Evolutionary conservation across 2,797 vertebrate genomes (phyloP), one percentile per base, ranked within the genome.

Genomic region (Cuculus canorus): DNA sequence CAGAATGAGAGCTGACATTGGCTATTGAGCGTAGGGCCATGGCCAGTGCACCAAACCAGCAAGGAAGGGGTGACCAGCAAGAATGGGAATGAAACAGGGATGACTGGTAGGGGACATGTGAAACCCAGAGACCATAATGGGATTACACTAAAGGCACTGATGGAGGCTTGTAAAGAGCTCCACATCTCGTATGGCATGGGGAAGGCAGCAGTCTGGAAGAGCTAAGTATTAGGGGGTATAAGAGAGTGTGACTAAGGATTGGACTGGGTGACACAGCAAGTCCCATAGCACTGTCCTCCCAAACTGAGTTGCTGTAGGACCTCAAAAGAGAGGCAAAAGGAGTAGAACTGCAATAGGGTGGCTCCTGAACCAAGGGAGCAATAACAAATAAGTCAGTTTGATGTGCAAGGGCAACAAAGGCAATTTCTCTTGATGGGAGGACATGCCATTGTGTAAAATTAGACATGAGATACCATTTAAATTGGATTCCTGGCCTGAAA

Each of bases 401-500:
- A 86, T 56, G 60, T n/a, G 39, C 37, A 84, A 56, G 28, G 61
- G 53, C 37, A 56, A 47, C 1, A 1, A 41, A 86, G 80, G 59
- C 86, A 81, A 81, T 85, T 95, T 79, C 18, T 92, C 60, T 90
- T 84, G 52, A 87, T 1, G 17, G 69, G 23, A 84, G n/a, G 72
- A 57, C 68, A 50, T 75, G 47, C 28, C 88, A 45, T 76, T 93
- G 43, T 17, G 12, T 85, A 89, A 84, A 93, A 93, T 85, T 71
- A 78, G 69, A 75, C 1, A 3, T 1, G 4, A 92, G 47, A 23
- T 86, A 76, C 69, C 18, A 82, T 83, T 92, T 83, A 88, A 86
- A 83, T 95, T 91, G 66, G 17, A 78, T 89, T 91, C 35, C 59
- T 88, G 71, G 25, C 61, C 77, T 71, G 86, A 95, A 89, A 91